phyloP scores from a whole-genome alignment of 2,113 vertebrate genomes.

The Psophia crepitans region DNA sequence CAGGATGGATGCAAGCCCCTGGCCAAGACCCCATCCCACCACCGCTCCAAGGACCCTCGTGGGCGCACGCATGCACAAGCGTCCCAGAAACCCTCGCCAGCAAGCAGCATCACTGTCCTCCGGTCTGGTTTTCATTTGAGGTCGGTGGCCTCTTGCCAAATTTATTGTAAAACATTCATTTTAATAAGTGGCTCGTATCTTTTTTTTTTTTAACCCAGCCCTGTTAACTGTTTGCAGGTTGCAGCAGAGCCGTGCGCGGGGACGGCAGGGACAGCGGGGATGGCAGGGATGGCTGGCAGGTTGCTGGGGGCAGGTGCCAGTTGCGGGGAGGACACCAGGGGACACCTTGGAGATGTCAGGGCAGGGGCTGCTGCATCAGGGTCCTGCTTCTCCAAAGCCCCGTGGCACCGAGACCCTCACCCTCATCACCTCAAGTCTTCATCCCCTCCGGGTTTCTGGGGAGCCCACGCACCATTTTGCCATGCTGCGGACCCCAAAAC shows the following conservation, averaged over 20 bases:
- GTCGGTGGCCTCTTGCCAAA: conserved; percentile 62
- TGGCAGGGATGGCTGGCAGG: not conserved
- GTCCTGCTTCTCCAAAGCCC: not conserved
- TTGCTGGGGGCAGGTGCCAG: not conserved
- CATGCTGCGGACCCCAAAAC: not conserved
- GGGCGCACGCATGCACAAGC: not conserved
- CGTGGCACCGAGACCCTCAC: not conserved
- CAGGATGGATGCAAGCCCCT: not conserved
- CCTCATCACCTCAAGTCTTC: not conserved
- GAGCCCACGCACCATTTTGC: not conserved
- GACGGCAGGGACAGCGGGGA: rapidly evolving
- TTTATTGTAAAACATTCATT: conserved; percentile 65
- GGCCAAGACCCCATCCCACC: not conserved
- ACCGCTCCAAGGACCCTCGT: rapidly evolving
- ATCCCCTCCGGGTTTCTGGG: not conserved
- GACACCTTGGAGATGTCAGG: not conserved
- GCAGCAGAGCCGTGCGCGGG: rapidly evolving
- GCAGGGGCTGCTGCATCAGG: not conserved
- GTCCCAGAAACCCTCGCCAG: not conserved
- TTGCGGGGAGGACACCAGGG: not conserved
- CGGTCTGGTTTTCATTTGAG: conserved; percentile 67
- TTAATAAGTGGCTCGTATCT: conserved; percentile 62
- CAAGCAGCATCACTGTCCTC: not conserved
- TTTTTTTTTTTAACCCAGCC: not conserved
- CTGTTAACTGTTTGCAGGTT: conserved; percentile 52